phyloP scores from a whole-genome alignment of 1,140 invertebrate genomes.

The Trichonephila clavipes region DNA sequence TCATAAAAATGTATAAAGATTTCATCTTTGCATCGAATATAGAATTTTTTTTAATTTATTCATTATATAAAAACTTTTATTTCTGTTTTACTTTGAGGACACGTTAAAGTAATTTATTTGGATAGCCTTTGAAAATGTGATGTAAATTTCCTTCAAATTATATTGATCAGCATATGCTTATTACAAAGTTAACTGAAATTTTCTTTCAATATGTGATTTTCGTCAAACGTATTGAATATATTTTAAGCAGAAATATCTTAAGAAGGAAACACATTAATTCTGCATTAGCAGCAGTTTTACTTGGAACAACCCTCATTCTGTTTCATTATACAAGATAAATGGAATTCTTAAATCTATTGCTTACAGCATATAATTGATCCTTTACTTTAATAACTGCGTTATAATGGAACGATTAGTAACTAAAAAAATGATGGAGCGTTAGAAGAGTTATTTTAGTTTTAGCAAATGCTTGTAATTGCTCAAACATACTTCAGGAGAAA shows the following conservation, averaged over 20 bases:
- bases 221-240: no score
- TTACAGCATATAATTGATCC: neutral
- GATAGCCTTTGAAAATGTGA: no score
- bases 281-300: neutral
- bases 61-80: no score
- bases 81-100: no score
- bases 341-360: constrained; percentile 6
- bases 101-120: no score
- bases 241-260: neutral
- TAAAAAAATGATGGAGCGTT: neutral
- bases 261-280: neutral
- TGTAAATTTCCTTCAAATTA: no score
- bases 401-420: neutral
- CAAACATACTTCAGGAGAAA: neutral
- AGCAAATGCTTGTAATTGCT: neutral
- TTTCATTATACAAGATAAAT: neutral
- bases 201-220: no score
- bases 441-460: neutral
- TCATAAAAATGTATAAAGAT: no score
- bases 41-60: no score
- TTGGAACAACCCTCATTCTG: neutral
- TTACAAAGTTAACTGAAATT: no score
- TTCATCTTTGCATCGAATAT: no score
- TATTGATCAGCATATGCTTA: no score
- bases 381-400: neutral